A percentile compares a stretch with the other conserved stretches of the same genome.
Conservation (phyloP, 2,797 vertebrate genomes). For the Notolabrus celidotus region DNA sequence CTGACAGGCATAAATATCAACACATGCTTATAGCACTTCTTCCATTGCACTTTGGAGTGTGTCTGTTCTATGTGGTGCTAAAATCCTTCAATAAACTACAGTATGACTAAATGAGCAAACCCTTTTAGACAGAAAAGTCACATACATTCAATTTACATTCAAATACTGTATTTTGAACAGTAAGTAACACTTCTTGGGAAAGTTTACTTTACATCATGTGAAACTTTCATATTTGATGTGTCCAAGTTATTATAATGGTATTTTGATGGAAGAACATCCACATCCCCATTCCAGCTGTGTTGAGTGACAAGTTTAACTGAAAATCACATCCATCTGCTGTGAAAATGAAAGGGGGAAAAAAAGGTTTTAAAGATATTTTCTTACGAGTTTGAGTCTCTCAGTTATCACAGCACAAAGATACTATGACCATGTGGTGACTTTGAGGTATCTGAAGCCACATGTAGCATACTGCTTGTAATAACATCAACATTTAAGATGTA, state of each 20-base stretch:
- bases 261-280: constrained; percentile 23
- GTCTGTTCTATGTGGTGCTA: not conserved
- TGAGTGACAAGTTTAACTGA: constrained; percentile 6
- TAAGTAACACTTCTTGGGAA: constrained; percentile 49
- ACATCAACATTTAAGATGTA: constrained; percentile 1
- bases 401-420: constrained; percentile 28
- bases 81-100: not conserved
- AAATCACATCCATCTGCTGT: constrained; percentile 1
- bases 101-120: not conserved
- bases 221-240: not conserved
- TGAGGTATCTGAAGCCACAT: constrained; percentile 55
- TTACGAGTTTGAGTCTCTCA: constrained; percentile 7
- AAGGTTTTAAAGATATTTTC: constrained; percentile 3
- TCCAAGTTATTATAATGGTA: constrained; percentile 30
- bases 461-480: constrained; percentile 24
- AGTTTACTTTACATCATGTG: constrained; percentile 42
- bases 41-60: constrained; percentile 10
- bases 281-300: not conserved
- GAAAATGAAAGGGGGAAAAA: constrained; percentile 33
- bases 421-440: constrained; percentile 27
- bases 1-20: not conserved
- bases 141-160: constrained; percentile 60
- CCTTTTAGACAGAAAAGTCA: constrained; percentile 31
- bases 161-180: constrained; percentile 68
- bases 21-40: not conserved